Base-by-base conservation (phyloP, 64 coral and sea anemone species). In the Cladopsammia gracilis region DNA sequence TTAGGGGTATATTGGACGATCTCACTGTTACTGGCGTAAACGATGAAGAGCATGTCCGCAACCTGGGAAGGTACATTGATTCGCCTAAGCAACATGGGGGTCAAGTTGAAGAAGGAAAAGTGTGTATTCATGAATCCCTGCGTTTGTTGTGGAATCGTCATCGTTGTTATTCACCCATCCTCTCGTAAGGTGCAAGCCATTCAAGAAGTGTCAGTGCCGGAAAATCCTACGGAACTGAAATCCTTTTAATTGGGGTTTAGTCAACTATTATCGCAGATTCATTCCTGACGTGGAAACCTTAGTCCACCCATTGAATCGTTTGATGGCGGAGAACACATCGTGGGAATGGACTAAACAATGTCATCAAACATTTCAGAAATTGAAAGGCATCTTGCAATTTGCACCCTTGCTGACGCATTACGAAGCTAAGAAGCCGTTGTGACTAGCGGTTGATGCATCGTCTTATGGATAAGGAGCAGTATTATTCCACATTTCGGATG, bases 401-500 rank as follows among this genome's bases (percentile, higher is more conserved):
- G 73, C 73, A 23, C 18, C 52, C 7, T 59, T 95, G 5, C 67
- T 91, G 25, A 72, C 77, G n/a, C 94, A 91, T 87, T 95, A 79
- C 47, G 75, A 91, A 15, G 72, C 94, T 10, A 70, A 62, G 4
- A 79, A 80, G 57, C 71, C 75, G 42, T 24, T 95, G n/a, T 46
- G 67, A n/a, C 46, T 95, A 22, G 83, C 83, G 16, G 46, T 62
- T 62, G 88, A 95, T 90, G 93, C 93, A 44, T 77, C 70, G 15
- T 70, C 82, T 34, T 86, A 70, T 71, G 93, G 81, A 58, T 24
- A 87, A 23, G 88, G 88, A 19, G 79, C 87, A 49, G 88, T 89
- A 8, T 26, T 91, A 22, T 87, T 61, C 75, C 89, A 96, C 22
- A 49, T 73, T 70, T 14, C 25, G 13, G 73, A 74, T 20, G 60